Base-by-base conservation (phyloP, 1,140 invertebrate genomes). In the Drosophila trapezifrons region DNA sequence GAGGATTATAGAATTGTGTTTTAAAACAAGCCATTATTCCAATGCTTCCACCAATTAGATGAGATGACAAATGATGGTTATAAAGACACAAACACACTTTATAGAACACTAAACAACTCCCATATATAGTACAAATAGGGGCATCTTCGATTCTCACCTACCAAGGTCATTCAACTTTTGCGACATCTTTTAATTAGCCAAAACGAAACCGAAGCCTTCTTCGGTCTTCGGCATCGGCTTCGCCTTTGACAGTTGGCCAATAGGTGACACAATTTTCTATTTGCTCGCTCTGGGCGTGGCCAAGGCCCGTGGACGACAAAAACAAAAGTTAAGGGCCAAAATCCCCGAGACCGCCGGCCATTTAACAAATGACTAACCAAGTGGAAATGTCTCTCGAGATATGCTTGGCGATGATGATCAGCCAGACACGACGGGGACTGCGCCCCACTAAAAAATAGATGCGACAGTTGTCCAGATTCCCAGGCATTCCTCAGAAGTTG, bases 351-450 rank as follows among this genome's bases (percentile, higher is more conserved):
- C 60, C 57, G 66, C 20, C 29, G 52, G 62, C 66, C 55, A 76
- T 72, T 89, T 89, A 52, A 72, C 84, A 89, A 76, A 70, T 89
- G 84, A 89, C 80, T 89, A 84, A 76, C 84, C 84, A 89, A 71
- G 84, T 89, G 84, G 72, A 87, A 87, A 87, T 87, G 64, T 40
- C 67, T 29, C 29, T 59, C 2, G 17, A 52, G 54, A 78, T 71
- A 60, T 25, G 7, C 22, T 56, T 65, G 38, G 38, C 52, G 60
- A 71, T 59, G 71, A 66, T 80, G 71, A 66, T 80, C 75, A 78
- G 56, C 64, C 65, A 80, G 70, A 70, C 76, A 78, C 78, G 70
- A 60, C 66, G 70, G 66, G 29, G 45, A 20, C 27, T 51, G 10
- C 10, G 27, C 25, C 47, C 65, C 42, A 70, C n/a, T n/a, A n/a